A percentile compares a stretch with the other conserved stretches of the same genome.
Evolutionary conservation across 2,797 vertebrate genomes (phyloP).

Genomic region (Merluccius polli): DNA sequence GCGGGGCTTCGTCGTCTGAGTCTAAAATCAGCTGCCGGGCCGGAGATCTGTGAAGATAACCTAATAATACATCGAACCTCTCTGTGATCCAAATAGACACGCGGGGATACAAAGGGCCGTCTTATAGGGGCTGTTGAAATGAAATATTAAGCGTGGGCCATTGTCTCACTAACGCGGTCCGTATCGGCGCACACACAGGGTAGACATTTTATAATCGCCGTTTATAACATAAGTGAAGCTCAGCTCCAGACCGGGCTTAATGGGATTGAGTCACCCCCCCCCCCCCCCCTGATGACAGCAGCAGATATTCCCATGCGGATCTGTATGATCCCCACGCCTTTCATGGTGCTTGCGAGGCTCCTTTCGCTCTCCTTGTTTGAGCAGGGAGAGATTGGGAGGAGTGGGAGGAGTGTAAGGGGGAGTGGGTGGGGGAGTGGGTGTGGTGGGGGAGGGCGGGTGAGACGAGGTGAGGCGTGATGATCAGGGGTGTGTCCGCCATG

Average conservation of each 20-base stretch:
- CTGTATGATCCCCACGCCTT: not conserved
- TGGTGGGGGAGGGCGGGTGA: not conserved
- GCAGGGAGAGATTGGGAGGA: not conserved
- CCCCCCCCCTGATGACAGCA: not conserved
- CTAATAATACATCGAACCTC: conserved; percentile 15
- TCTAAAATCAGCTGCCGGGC: conserved; percentile 32
- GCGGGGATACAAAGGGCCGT: not conserved
- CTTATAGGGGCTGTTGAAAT: not conserved
- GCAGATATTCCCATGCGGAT: not conserved
- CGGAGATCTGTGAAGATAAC: conserved; percentile 12
- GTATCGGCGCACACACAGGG: not conserved
- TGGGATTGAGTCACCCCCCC: too few relatives aligned
- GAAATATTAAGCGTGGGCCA: not conserved
- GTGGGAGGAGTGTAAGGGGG: not conserved
- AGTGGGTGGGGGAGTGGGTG: not conserved
- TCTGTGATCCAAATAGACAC: not conserved
- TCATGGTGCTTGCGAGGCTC: not conserved
- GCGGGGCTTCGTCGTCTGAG: conserved; percentile 40
- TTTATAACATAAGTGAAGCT: not conserved
- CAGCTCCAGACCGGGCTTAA: too few relatives aligned
- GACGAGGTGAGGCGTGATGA: conserved; percentile 4
- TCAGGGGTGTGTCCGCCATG: conserved; percentile 40
- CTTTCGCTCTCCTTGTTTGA: not conserved
- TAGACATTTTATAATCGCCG: not conserved
- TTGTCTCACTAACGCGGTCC: not conserved